Evolutionary conservation across 2,888 invertebrate genomes (phyloP), one percentile per base, ranked within the genome.

Genomic region (Melanophora roralis): DNA sequence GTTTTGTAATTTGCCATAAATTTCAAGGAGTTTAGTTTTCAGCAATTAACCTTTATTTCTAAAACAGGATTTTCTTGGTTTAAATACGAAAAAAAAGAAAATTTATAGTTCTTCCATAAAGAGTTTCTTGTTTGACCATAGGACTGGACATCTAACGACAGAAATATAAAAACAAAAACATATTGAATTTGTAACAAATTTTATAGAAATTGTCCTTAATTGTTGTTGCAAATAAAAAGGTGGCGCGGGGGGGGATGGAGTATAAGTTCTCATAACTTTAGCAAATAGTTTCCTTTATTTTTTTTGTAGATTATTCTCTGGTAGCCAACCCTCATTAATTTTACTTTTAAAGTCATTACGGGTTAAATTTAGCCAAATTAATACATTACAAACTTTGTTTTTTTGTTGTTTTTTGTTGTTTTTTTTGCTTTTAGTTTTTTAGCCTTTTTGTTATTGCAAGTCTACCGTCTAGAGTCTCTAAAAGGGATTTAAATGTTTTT

Each of bases 311-410:
- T 27, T 67, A 32, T 40, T 72, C 51, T 84, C 84, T 86, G 84
- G 86, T 57, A 59, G 68, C 71, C n/a, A 76, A 89, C 89, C 89
- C 89, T 89, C 89, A 89, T 89, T 89, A 89, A 89, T 89, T 89
- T 89, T 89, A 89, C 89, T 89, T 89, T 89, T 89, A 89, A 89
- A 89, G 89, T 89, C 89, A 89, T 89, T 89, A 89, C 86, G 88
- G 89, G 88, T 88, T 89, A 89, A 89, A 89, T 89, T 89, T 89
- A 86, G 88, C 88, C 89, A 89, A 89, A 89, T 89, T 89, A 89
- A 89, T 89, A 89, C 88, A 87, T 88, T 85, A 85, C 86, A 85
- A 86, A 83, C 85, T 86, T 81, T 62, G 36, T 75, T n/a, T 19
- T 47, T 40, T 23, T 16, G 27, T 68, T 32, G n/a, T n/a, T 34